These are phyloP conservation scores for Florisuga fusca DNA, from an alignment of 2,797 vertebrate genomes.

Conservation along the genomic window DNA sequence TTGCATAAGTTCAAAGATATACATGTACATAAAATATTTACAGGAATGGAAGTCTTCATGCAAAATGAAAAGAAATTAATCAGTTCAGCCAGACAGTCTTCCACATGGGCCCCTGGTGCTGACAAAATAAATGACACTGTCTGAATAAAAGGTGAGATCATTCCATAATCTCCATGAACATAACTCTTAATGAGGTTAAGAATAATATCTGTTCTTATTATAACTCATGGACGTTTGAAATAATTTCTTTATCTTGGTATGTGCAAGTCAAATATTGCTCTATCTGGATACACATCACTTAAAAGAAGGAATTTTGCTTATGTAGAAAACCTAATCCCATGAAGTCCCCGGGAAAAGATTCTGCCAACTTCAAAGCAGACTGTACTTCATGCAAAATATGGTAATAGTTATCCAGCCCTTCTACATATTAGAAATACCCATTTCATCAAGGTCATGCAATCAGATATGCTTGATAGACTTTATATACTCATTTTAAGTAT, in stretches of 20 bases:
- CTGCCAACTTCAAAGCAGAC: conserved; percentile 44
- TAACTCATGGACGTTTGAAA: neutral
- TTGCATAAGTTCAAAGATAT: neutral
- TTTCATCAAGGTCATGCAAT: conserved; percentile 17
- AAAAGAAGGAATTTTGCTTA: conserved; percentile 1
- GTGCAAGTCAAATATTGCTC: neutral
- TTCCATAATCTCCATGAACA: neutral
- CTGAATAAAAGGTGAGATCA: neutral
- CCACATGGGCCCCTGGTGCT: fast-evolving
- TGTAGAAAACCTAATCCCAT: conserved; percentile 16
- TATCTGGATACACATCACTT: conserved; percentile 9
- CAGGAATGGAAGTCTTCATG: neutral
- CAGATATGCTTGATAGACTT: neutral
- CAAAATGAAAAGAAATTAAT: conserved; percentile 38
- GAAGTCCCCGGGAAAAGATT: conserved; percentile 15
- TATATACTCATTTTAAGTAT: neutral
- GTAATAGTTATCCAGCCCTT: conserved; percentile 17
- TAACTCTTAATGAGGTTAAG: neutral
- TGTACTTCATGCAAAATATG: neutral
- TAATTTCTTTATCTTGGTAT: neutral
- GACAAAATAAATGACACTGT: neutral
- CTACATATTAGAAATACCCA: neutral
- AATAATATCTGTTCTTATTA: conserved; percentile 2
- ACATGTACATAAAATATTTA: neutral
- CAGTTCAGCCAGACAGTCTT: neutral